Evolutionary conservation across 2,888 invertebrate species (phyloP).

Genomic region (Eretmocerus hayati): DNA sequence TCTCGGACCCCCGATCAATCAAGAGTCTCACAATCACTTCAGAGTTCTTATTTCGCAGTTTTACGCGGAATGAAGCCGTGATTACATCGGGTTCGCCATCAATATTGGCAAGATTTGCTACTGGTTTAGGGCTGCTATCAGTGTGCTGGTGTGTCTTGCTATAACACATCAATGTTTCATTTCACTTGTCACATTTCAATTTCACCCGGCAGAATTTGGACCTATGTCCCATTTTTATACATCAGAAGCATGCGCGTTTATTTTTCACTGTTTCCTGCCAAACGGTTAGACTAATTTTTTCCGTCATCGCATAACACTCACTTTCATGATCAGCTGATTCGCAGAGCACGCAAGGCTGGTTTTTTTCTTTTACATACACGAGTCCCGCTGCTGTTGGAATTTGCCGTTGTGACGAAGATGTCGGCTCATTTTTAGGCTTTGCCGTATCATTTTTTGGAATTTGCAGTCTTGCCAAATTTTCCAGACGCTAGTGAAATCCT

Average conservation of each 20-base stretch:
- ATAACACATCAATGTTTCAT: not conserved
- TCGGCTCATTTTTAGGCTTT: not conserved
- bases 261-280: not conserved
- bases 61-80: conserved; percentile 7
- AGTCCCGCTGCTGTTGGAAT: not conserved
- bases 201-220: not conserved
- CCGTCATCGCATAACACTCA: not conserved
- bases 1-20: conserved; percentile 25
- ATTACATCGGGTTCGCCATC: not conserved
- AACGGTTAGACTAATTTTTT: not conserved
- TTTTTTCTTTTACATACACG: not conserved
- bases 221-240: not conserved
- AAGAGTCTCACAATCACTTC: conserved; percentile 14
- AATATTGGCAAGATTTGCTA: not conserved
- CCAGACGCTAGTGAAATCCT: conserved; percentile 20
- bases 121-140: not conserved
- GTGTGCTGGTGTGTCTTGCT: not conserved
- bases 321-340: not conserved
- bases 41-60: conserved; percentile 1
- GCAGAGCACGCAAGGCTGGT: not conserved
- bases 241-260: not conserved
- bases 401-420: not conserved
- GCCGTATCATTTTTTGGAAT: not conserved
- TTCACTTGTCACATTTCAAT: not conserved
- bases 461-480: conserved; percentile 5